Evolutionary conservation across 2,797 vertebrate genomes (phyloP), one percentile per base, ranked within the genome.

Genomic region (Alectoris magna): DNA sequence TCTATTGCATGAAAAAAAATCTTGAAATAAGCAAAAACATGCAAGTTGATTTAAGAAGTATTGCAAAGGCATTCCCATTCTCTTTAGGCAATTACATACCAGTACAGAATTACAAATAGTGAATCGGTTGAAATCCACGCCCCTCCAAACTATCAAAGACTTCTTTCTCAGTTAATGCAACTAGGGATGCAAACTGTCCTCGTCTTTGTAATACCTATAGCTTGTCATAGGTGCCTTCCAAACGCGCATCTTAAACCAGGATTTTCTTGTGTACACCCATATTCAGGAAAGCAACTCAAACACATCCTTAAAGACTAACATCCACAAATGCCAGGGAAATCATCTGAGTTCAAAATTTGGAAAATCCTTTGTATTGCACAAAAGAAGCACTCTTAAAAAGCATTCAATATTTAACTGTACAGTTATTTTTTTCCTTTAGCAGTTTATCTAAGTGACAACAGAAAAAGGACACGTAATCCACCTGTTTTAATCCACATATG

Each of bases 401-500:
- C 60, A 68, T 10, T 64, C n/a, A 84, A 19, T 22, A 75, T 24
- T 41, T 46, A 81, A 26, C 19, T 13, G 5, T 2, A 38, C 11
- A 81, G 6, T 16, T 29, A 13, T 8, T 31, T 23, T n/a, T 1
- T 23, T 67, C 56, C 13, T 21, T 14, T n/a, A 66, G 27, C 19
- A 86, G 49, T 90, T 69, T 59, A 48, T 0, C 0, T 14, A 64
- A 83, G n/a, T 23, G 26, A 27, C 34, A 86, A 70, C 8, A 63
- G 8, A 34, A 82, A 60, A 41, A 77, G 2, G 16, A 69, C 11
- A 56, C 7, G 19, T 14, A 81, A 71, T 70, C 83, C 69, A 98
- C 97, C 97, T 94, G 97, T 97, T 84, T 98, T 97, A 11, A 97
- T 95, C 14, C 97, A 96, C 64, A 98, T 73, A 91, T 97, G 98